phyloP scores from a whole-genome alignment of 2,113 vertebrate genomes.

The Dinomys branickii region DNA sequence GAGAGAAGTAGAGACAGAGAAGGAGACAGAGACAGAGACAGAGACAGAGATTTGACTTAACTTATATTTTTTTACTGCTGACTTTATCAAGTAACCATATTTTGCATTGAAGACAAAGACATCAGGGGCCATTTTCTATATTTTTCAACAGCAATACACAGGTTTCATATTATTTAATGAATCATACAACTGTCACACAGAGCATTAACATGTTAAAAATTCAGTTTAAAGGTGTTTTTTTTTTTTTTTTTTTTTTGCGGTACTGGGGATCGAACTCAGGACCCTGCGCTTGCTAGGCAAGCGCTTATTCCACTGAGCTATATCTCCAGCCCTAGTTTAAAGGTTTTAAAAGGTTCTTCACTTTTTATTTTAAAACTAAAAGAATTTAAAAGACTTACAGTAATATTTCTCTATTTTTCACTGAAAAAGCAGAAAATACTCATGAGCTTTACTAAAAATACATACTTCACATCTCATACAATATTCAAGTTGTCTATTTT shows the following conservation, averaged over 20 bases:
- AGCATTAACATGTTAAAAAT: background rate
- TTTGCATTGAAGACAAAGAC: background rate
- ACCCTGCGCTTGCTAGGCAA: too few relatives aligned
- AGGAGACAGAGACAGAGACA: background rate
- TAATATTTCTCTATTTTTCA: background rate
- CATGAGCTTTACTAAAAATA: background rate
- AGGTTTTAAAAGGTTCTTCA: background rate
- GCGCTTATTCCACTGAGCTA: too few relatives aligned
- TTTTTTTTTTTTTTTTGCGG: too few relatives aligned
- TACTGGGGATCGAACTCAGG: too few relatives aligned
- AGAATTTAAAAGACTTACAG: background rate
- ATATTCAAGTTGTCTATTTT: background rate
- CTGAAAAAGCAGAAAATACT: background rate
- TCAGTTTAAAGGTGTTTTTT: background rate
- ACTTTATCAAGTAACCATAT: background rate
- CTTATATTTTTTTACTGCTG: slow-evolving; percentile 17
- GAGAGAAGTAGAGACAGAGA: background rate
- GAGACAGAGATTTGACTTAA: background rate
- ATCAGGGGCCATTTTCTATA: background rate
- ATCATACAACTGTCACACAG: background rate
- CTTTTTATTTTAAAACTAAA: background rate
- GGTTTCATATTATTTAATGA: background rate
- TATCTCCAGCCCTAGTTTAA: too few relatives aligned
- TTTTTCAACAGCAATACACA: background rate
- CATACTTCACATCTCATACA: background rate